Evolutionary conservation across 1,140 invertebrate genomes (phyloP), one percentile per base, ranked within the genome.

Genomic region (Myzus persicae): DNA sequence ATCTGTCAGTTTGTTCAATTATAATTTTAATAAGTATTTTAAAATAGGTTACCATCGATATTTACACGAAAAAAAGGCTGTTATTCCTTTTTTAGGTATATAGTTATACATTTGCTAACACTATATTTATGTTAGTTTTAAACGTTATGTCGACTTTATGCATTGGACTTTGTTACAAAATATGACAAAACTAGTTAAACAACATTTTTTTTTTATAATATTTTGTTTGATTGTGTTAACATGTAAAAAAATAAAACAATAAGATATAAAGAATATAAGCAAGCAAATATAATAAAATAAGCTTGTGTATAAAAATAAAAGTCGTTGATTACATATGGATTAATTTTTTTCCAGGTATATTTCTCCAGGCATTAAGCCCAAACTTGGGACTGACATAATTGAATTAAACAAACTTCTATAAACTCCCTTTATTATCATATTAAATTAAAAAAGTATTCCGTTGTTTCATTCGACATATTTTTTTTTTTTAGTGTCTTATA

Each of bases 401-500:
- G 2, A 88, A 48, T 89, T 9, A 88, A 38, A 44, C 36, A 36
- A 89, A 89, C 31, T 54, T 38, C n/a, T 51, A 51, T 89, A 51
- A 89, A 51, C 46, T 51, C n/a, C 14, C 20, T 36, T 89, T 89
- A 51, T 89, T 89, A 51, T 48, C 46, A 51, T 89, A 89, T 89
- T 38, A 89, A 89, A 48, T 89, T 89, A 38, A 89, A 48, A 51
- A 36, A 87, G 81, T 85, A 85, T 85, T 85, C 18, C 11, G 44
- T 48, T 88, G 20, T 46, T 48, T 51, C n/a, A 48, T 48, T 88
- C 7, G n/a, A 51, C 44, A 48, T 5, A 48, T n/a, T 85, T 46
- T 87, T 85, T 44, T 84, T n/a, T 44, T 87, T 87, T 51, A 87
- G 40, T 85, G 26, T 46, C n/a, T 24, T 76, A 5, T n/a, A 6